Base-by-base conservation (phyloP, 2,888 invertebrate genomes). In the Cephus sareptanus region DNA sequence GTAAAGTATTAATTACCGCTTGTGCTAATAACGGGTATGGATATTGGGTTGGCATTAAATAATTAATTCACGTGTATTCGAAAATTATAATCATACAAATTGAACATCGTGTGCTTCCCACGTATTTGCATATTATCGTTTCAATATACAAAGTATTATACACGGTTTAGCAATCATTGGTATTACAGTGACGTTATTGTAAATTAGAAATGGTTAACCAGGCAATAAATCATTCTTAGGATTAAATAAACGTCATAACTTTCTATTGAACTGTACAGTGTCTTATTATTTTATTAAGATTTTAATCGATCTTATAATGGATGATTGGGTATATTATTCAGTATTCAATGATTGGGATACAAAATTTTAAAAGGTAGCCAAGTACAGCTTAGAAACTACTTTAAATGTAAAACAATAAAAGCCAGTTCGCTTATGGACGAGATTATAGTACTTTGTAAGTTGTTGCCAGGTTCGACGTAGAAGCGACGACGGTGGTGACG, bases 101-200 rank as follows among this genome's bases (percentile, higher is more conserved):
- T 75, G 83, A 76, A 71, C 71, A 79, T 34, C 34, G 69, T 76
- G 77, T 81, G 79, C 79, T 83, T 82, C 78, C 73, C 74, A 34
- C 74, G 76, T 77, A 81, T 85, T 84, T 83, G 75, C 84, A 83
- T 81, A 83, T 83, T 81, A 81, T 71, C 73, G 34, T 33, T 56
- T 56, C 23, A 23, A 23, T 9, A 56, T 23, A 56, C 56, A 23
- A 56, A 56, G 9, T 23, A 56, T 6, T 56, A 15, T 23, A 9
- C 23, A 2, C 56, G 23, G 9, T 4, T 23, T 56, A 56, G 9
- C 15, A 23, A 2, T 23, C 23, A 23, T 23, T 23, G 23, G 23
- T 56, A 23, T 23, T 23, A 0, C 56, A 23, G 23, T 23, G 56
- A 23, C 1, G 56, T 56, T 23, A 56, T 6, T 23, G 0, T 23